Evolutionary conservation across 2,797 vertebrate species (phyloP), one percentile per base, ranked within the genome.

Genomic region (Pseudopleuronectes americanus): DNA sequence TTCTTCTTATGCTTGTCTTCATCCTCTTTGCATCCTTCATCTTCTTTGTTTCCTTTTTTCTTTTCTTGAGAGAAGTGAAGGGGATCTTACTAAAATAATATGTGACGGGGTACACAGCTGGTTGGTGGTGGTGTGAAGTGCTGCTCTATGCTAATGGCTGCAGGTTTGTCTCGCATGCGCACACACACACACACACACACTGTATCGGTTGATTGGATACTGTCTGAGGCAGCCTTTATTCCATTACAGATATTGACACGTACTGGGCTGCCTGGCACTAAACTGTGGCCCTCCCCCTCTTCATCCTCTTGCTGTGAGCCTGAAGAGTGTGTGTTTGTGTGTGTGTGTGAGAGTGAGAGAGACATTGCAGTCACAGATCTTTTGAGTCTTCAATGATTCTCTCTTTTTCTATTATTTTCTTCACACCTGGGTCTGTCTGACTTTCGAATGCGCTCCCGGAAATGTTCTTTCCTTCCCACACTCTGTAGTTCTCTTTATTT

Each of bases 211-310:
- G 76, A 88, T 87, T 84, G 60, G 76, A 76, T 71, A 66, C 51
- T 67, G 77, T 87, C 28, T 83, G 22, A 76, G 61, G 61, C 49
- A 64, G 48, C 73, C 63, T 84, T 84, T 77, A 87, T 86, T 86
- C 65, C 85, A 89, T 89, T 85, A 90, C 45, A 76, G 81, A 89
- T 89, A 84, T 88, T 90, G 86, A 85, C 66, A 80, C 22, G 76
- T 77, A 52, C 51, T 59, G 60, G 36, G 54, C 33, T 2, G n/a
- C 26, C 28, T 77, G 66, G 68, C 80, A 81, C 31, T 31, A 47
- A 73, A 26, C 74, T 23, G 38, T 51, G 17, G 36, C 23, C 52
- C 22, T 49, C 63, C 54, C 71, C 71, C 54, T 74, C 48, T 6
- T 58, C 59, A 6, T 66, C 52, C 36, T 70, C 61, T 9, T 52